A percentile compares a stretch with the other conserved stretches of the same genome.
Conservation (phyloP, 2,797 vertebrate species). For the Megaceryle alcyon region DNA sequence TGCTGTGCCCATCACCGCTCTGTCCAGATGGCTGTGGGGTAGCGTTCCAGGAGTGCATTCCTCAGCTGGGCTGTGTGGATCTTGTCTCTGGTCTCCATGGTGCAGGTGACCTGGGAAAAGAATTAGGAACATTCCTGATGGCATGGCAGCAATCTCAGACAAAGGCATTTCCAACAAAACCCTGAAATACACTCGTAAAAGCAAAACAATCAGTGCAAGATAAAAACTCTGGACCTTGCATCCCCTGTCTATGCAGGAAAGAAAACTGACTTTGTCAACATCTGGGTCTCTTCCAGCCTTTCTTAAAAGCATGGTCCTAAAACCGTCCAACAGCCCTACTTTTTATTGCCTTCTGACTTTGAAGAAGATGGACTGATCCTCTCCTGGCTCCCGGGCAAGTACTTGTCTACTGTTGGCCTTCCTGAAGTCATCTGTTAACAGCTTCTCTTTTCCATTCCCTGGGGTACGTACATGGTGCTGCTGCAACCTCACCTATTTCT, state of each 20-base stretch:
- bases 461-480: rapidly evolving
- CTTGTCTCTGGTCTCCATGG: conserved; percentile 89
- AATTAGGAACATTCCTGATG: conserved; percentile 30
- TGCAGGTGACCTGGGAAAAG: conserved; percentile 86
- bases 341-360: not conserved
- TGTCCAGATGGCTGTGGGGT: conserved; percentile 84
- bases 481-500: not conserved
- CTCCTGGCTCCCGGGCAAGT: not conserved
- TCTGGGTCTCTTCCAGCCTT: not conserved
- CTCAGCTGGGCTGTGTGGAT: conserved; percentile 84
- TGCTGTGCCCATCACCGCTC: conserved; percentile 79
- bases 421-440: not conserved
- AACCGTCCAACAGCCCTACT: not conserved
- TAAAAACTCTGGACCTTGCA: not conserved
- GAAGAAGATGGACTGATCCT: not conserved
- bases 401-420: not conserved
- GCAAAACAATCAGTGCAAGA: not conserved
- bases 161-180: not conserved
- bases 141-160: not conserved
- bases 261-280: not conserved
- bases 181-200: not conserved
- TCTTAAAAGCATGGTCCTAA: not conserved
- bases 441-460: not conserved
- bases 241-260: not conserved
- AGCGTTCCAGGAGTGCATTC: conserved; percentile 83